Base-by-base conservation (phyloP, 2,797 vertebrate species). In the Sebastes melanostomus region DNA sequence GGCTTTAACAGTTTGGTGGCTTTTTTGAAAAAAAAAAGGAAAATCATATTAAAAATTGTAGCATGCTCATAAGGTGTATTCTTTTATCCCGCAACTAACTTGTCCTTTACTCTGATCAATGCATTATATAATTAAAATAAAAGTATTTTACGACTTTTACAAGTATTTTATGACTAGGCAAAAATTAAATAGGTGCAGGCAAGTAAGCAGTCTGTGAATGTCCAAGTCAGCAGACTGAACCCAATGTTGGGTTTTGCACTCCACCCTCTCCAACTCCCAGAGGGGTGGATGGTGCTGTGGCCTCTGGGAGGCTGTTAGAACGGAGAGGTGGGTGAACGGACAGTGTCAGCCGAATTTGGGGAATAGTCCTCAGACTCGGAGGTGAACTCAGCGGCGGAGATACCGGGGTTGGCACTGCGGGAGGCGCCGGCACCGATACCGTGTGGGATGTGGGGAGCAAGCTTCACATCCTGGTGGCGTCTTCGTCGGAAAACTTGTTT, bases 401-500 rank as follows among this genome's bases (percentile, higher is more conserved):
- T 68, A 62, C 95, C 93, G 82, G 94, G 30, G 94, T 95, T 91
- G 92, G 85, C 96, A 89, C 90, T 93, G 94, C 93, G 94, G 95
- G 93, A 88, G 61, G 85, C 82, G 92, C 94, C 91, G 95, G 94
- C 93, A 46, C 87, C 74, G 1, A 58, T 3, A 71, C 79, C 50
- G 73, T 96, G 96, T 68, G 96, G 96, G 30, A 94, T 69, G 80
- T 93, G 92, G 66, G 83, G 92, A 60, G 74, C 84, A 9, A 91
- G 91, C 90, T 93, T 98, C 94, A 98, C 97, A 98, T 98, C 97
- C 96, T 96, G 96, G 97, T 98, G 90, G 97, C 97, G 94, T 98
- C 98, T 97, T 98, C 97, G 94, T 97, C 97, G 84, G 97, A 99
- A 97, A 97, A 98, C 95, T 97, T 98, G 98, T 97, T 97, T 97